These are phyloP conservation scores for Sebastes itinus DNA, from an alignment of 2,797 vertebrate genomes.

Conservation along the genomic window DNA sequence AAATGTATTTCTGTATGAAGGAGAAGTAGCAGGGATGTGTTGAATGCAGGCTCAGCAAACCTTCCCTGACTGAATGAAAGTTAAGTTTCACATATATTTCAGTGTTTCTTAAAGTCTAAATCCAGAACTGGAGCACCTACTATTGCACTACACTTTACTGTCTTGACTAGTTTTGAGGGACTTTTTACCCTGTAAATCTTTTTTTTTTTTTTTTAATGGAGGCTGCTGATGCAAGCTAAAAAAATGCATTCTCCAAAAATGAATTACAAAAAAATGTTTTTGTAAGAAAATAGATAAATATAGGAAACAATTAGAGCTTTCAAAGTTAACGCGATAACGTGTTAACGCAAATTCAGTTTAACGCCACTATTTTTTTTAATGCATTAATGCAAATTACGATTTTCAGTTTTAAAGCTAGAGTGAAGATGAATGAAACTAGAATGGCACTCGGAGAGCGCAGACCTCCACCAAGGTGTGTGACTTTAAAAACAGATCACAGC, in stretches of 20 bases:
- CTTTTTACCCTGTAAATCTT: not conserved
- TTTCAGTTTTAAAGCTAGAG: too few relatives aligned
- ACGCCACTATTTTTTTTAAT: too few relatives aligned
- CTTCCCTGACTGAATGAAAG: not conserved
- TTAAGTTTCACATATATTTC: conserved; percentile 13
- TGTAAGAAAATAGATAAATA: not conserved
- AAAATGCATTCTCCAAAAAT: not conserved
- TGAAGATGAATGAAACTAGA: too few relatives aligned
- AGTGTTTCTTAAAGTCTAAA: not conserved
- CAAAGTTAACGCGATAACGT: too few relatives aligned
- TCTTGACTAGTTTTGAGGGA: not conserved
- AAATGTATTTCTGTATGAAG: not conserved
- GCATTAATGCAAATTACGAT: too few relatives aligned
- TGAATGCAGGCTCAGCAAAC: conserved; percentile 8
- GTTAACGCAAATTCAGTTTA: too few relatives aligned
- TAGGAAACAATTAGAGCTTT: not conserved
- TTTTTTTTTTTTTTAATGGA: not conserved
- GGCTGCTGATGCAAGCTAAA: not conserved
- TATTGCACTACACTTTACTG: not conserved
- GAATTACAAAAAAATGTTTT: not conserved
- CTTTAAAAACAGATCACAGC: too few relatives aligned
- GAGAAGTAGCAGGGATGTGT: not conserved
- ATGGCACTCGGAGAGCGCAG: too few relatives aligned
- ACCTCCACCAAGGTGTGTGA: too few relatives aligned
- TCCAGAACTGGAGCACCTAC: not conserved